phyloP scores from a whole-genome alignment of 1,140 invertebrate species.

The Lutraria rhynchaena region DNA sequence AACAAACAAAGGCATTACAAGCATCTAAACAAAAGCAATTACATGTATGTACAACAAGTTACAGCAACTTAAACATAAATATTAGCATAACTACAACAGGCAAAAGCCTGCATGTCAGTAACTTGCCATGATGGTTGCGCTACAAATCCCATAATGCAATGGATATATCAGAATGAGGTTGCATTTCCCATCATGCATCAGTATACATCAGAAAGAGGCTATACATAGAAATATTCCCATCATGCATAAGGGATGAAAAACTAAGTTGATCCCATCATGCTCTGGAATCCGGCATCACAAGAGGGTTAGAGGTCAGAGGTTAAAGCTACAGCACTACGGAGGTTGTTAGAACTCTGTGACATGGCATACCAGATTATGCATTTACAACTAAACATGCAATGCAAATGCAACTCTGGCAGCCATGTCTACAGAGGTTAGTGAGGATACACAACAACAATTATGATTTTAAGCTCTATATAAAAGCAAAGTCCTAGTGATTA shows the following conservation, averaged over 20 bases:
- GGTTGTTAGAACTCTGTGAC: constrained; percentile 77
- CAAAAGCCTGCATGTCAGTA: too few relatives aligned
- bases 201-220: constrained; percentile 21
- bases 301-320: constrained; percentile 59
- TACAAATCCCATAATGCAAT: constrained; percentile 59
- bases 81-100: too few relatives aligned
- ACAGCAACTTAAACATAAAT: too few relatives aligned
- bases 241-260: too few relatives aligned
- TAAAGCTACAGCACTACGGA: constrained; percentile 42
- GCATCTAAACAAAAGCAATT: too few relatives aligned
- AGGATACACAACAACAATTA: constrained; percentile 5
- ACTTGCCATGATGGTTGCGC: too few relatives aligned
- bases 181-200: constrained; percentile 12
- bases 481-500: too few relatives aligned
- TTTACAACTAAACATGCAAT: constrained; percentile 94
- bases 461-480: too few relatives aligned
- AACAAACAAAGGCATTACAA: too few relatives aligned
- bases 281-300: constrained; percentile 37
- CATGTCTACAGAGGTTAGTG: constrained; percentile 37
- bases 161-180: constrained; percentile 1
- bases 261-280: constrained; percentile 2
- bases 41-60: too few relatives aligned
- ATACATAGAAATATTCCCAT: too few relatives aligned
- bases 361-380: constrained; percentile 99
- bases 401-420: constrained; percentile 98